Conservation (phyloP, 2,888 invertebrate genomes). For the Rhimphoctona megacephalus region DNA sequence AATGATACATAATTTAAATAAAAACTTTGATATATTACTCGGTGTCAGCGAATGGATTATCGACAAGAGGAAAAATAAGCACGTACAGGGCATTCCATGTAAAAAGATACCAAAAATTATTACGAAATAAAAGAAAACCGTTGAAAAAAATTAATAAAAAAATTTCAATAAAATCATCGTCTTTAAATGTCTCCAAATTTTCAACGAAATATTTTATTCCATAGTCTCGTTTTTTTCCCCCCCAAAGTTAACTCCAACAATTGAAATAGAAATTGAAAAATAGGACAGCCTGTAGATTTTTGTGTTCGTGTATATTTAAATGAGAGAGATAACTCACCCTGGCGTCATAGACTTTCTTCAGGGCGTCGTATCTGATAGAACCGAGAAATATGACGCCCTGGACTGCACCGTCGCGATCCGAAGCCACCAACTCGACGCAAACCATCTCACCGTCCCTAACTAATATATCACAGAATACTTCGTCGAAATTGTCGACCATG, state of each 20-base stretch:
- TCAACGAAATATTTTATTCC: background rate
- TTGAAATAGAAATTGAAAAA: background rate
- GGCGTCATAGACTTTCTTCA: constrained; percentile 98
- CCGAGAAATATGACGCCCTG: constrained; percentile 99
- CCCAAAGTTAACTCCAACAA: background rate
- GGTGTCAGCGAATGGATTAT: constrained; percentile 7
- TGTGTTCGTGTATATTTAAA: background rate
- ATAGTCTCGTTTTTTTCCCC: background rate
- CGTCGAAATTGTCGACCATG: constrained; percentile 99
- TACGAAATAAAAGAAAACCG: background rate
- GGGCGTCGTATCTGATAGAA: constrained; percentile 98
- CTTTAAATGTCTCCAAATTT: background rate
- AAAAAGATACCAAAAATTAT: background rate
- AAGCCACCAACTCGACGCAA: constrained; percentile 98
- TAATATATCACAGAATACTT: constrained; percentile 98
- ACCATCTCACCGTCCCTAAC: constrained; percentile 99
- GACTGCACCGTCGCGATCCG: constrained; percentile 93
- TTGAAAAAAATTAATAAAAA: background rate
- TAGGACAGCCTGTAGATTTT: background rate
- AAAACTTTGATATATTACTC: background rate
- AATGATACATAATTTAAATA: constrained; percentile 2
- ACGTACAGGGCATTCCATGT: background rate
- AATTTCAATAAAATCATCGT: background rate
- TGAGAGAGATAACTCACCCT: constrained; percentile 89
- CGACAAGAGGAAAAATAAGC: constrained; percentile 17